These are phyloP conservation scores for Perdita meconis DNA, from an alignment of 2,888 invertebrate species.

Conservation along the genomic window DNA sequence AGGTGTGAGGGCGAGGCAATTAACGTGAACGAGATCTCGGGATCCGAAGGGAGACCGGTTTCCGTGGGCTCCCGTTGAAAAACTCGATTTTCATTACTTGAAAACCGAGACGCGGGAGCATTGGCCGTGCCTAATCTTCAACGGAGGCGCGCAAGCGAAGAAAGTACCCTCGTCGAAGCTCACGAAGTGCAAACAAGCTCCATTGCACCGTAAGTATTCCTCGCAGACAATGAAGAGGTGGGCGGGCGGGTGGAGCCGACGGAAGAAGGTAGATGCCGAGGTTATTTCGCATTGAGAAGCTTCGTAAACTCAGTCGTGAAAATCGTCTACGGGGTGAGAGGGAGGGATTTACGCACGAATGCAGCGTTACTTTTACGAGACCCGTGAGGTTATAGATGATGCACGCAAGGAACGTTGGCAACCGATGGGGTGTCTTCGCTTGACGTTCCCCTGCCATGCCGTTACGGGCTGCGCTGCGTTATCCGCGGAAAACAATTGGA, in stretches of 20 bases:
- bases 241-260: neutral
- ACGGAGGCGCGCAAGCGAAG: constrained; percentile 53
- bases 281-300: constrained; percentile 32
- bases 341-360: constrained; percentile 37
- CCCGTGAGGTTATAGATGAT: neutral
- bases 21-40: neutral
- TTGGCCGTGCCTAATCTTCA: constrained; percentile 68
- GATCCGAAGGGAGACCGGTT: neutral
- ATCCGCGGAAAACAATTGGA: neutral
- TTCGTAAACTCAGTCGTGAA: constrained; percentile 66
- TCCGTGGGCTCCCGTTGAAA: constrained; percentile 1
- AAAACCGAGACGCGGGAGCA: constrained; percentile 1
- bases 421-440: neutral
- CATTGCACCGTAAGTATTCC: constrained; percentile 61
- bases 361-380: constrained; percentile 6
- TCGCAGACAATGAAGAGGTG: constrained; percentile 39
- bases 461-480: neutral
- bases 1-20: too few species aligned
- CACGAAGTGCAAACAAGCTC: constrained; percentile 73
- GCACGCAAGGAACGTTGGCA: too few species aligned
- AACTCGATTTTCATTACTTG: constrained; percentile 33
- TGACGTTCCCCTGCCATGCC: neutral
- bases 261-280: neutral
- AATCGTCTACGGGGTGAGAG: constrained; percentile 41
- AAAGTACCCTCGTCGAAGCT: constrained; percentile 57